phyloP scores from a whole-genome alignment of 2,797 vertebrate genomes.

The Toxotes lorentzi region DNA sequence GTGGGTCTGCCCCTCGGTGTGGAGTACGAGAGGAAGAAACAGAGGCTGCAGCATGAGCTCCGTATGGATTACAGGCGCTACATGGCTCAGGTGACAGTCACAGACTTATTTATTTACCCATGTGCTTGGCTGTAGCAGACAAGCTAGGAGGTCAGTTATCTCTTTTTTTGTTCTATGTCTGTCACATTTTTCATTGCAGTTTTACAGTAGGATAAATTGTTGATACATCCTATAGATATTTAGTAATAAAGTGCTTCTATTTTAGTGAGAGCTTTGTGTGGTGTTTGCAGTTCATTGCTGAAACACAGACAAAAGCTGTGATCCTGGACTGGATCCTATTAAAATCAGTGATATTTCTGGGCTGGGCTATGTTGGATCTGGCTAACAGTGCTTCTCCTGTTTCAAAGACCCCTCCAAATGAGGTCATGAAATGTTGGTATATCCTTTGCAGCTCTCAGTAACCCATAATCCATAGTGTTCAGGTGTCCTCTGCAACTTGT shows the following conservation, averaged over 20 bases:
- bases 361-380: not conserved
- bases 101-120: not conserved
- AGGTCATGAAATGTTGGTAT: not conserved
- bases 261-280: not conserved
- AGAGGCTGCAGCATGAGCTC: constrained; percentile 92
- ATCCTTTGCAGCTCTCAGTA: not conserved
- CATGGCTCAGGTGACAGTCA: constrained; percentile 89
- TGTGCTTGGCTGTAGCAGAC: not conserved
- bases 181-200: not conserved
- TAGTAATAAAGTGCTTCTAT: too few relatives aligned
- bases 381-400: not conserved
- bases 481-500: not conserved
- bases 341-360: not conserved
- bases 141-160: not conserved
- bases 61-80: constrained; percentile 93
- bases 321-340: not conserved
- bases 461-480: not conserved
- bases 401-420: constrained; percentile 1
- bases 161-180: not conserved
- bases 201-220: not conserved
- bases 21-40: constrained; percentile 94
- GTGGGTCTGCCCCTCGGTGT: constrained; percentile 92
- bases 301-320: not conserved
- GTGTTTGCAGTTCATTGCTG: not conserved
- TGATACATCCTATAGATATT: not conserved